Evolutionary conservation across 2,888 invertebrate species (phyloP).

Genomic region (Erpobdella octoculata): DNA sequence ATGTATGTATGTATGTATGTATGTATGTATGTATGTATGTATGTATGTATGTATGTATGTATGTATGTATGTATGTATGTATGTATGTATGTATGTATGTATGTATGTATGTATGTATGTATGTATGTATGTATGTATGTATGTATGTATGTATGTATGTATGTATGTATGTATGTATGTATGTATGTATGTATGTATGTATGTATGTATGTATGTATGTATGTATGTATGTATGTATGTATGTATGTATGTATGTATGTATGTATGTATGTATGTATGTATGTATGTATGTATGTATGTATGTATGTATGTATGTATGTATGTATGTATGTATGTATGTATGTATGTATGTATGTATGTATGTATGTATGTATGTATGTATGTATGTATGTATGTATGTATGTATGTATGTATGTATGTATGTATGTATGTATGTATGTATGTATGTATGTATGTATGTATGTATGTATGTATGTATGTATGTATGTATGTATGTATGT

Average conservation of each 20-base stretch:
- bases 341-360: conserved; percentile 28
- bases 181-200: not conserved
- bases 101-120: no score
- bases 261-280: conserved; percentile 24
- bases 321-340: conserved; percentile 28
- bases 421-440: conserved; percentile 21
- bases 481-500: not conserved
- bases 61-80: no score
- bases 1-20: no score
- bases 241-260: not conserved
- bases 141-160: no score
- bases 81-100: no score
- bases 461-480: conserved; percentile 11
- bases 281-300: conserved; percentile 28
- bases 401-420: conserved; percentile 21
- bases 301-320: conserved; percentile 30
- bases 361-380: conserved; percentile 25
- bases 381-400: conserved; percentile 18
- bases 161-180: not conserved
- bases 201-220: conserved; percentile 10
- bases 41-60: no score
- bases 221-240: conserved; percentile 16
- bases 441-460: conserved; percentile 25
- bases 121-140: no score
- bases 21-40: no score